Evolutionary conservation across 2,113 vertebrate genomes (phyloP).

Genomic region (Agapornis roseicollis): DNA sequence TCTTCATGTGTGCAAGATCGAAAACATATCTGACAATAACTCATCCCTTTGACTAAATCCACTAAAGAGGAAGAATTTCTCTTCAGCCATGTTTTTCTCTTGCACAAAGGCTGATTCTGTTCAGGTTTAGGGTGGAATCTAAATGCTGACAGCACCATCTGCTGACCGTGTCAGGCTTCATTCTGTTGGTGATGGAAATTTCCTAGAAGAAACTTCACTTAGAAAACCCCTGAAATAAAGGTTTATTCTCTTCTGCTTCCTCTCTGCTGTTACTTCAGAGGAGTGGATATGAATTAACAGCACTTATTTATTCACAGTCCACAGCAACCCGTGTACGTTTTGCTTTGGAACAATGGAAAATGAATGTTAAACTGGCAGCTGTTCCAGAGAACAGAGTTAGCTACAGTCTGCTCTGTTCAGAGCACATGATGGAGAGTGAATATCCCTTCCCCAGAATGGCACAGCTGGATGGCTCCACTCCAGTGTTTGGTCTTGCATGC

Average conservation of each 20-base stretch:
- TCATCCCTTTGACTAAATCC: not conserved
- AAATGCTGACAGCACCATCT: slow-evolving; percentile 19
- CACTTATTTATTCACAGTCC: not conserved
- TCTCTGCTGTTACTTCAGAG: not conserved
- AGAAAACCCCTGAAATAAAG: not conserved
- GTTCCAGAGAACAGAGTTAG: not conserved
- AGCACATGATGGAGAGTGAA: accelerated
- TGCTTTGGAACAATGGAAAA: not conserved
- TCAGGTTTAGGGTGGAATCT: not conserved
- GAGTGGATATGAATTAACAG: not conserved
- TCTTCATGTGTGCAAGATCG: not conserved
- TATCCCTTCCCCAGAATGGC: not conserved
- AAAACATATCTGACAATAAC: not conserved
- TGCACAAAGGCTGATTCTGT: not conserved
- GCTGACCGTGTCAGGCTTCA: not conserved
- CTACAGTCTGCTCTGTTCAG: not conserved
- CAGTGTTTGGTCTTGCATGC: not conserved
- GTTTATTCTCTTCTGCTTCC: not conserved
- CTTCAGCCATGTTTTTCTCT: not conserved
- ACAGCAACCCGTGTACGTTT: not conserved
- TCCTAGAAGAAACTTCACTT: not conserved
- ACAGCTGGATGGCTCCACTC: not conserved
- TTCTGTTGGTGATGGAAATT: not conserved
- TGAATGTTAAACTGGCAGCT: not conserved
- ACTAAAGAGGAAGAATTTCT: not conserved